Percentiles rank a stretch among this genome's conserved stretches.
phyloP scores from a whole-genome alignment of 2,113 vertebrate genomes.

The Paramisgurnus dabryanus region DNA sequence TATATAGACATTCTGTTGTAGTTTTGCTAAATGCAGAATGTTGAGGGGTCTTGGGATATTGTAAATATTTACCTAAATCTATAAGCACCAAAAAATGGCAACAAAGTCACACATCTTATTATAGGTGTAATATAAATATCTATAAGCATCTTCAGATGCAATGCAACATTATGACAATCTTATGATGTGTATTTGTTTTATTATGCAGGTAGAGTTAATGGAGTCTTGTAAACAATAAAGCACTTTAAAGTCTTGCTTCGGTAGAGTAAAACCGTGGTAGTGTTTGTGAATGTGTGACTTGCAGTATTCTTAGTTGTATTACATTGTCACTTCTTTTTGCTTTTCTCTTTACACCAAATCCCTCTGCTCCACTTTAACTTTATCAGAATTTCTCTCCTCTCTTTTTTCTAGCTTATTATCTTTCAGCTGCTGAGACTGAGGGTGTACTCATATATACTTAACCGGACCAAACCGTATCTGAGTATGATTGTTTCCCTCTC shows the following conservation, averaged over 20 bases:
- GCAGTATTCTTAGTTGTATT: slow-evolving; percentile 2
- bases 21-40: no score
- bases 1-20: no score
- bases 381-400: not conserved
- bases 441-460: no score
- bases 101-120: no score
- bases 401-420: not conserved
- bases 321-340: slow-evolving; percentile 13
- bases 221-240: slow-evolving; percentile 7
- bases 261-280: not conserved
- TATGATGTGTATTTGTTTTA: not conserved
- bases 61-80: no score
- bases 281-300: not conserved
- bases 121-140: no score
- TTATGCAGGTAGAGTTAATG: not conserved
- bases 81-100: no score
- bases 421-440: not conserved
- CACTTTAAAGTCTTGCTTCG: not conserved
- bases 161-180: not conserved
- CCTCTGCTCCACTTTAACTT: slow-evolving; percentile 7
- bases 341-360: slow-evolving; percentile 1
- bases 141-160: not conserved
- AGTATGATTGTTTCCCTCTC: no score
- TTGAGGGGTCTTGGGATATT: no score
- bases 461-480: no score